Base-by-base conservation (phyloP, 2,113 vertebrate species). In the Cyanoderma ruficeps region DNA sequence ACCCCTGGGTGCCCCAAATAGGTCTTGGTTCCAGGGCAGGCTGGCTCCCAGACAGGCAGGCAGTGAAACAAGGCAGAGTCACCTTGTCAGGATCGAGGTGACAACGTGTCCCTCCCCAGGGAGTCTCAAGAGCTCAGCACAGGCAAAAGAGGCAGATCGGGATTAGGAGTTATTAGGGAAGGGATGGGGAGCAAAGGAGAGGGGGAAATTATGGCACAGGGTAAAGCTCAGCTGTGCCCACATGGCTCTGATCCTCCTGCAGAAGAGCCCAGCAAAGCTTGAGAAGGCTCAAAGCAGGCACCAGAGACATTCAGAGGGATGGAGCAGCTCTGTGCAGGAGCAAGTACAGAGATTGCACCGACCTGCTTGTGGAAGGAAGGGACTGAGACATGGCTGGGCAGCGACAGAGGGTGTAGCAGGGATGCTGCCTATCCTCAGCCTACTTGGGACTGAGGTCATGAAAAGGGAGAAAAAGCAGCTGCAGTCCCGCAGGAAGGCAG, bases 1-100 rank as follows among this genome's bases (percentile, higher is more conserved):
- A 63, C 44, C 47, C n/a, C 1, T 0, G 30, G 22, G 12, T 74
- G 31, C 11, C 46, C 19, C 7, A 1, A 0, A n/a, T 72, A 39
- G 49, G 33, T 83, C 63, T 52, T 3, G 1, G 30, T 85, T n/a
- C 19, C 3, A 8, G 41, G 50, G 30, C 27, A 69, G 37, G 49
- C 63, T 50, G 49, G 25, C 5, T 30, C 8, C 19, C 53, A 44
- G 24, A 14, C 0, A 1, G 28, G 19, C 10, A 18, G 49, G 49
- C 55, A 30, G 44, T 35, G 47, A 78, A 42, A 39, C 14, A 22
- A 50, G 56, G 30, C 57, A 89, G 30, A n/a, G 18, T 72, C 49
- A 33, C 42, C 0, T 0, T 64, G 14, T 64, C 53, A 60, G 49
- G 49, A 59, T 39, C 6, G 11, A 95, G 56, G 24, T 79, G 83